Conservation (phyloP, 2,797 vertebrate species). For the Gobionotothen gibberifrons region DNA sequence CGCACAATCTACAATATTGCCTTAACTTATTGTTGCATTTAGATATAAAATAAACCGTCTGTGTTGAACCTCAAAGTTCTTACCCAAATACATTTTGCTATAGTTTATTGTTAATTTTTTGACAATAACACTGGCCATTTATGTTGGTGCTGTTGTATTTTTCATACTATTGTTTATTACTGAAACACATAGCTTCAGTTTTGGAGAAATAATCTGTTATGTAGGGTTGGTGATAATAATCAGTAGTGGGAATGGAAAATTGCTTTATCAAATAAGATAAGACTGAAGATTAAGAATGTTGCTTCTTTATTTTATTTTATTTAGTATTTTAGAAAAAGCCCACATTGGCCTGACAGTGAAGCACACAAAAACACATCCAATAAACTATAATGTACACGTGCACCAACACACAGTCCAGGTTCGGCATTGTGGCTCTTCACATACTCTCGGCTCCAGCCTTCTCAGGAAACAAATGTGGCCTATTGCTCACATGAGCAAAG, state of each 20-base stretch:
- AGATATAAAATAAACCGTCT: neutral
- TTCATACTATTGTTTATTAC: conserved; percentile 40
- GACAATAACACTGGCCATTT: neutral
- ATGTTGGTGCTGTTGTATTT: neutral
- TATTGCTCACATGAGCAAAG: conserved; percentile 71
- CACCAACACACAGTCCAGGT: conserved; percentile 64
- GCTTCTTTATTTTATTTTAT: conserved; percentile 71
- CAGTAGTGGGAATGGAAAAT: conserved; percentile 87
- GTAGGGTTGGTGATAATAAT: conserved; percentile 86
- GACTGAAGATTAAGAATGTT: conserved; percentile 84
- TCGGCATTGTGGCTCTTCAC: conserved; percentile 83
- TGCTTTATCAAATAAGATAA: conserved; percentile 88
- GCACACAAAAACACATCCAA: conserved; percentile 22
- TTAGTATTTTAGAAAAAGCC: conserved; percentile 31
- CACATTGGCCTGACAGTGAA: conserved; percentile 8
- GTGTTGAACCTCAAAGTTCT: neutral
- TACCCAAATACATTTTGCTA: neutral
- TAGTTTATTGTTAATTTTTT: too few relatives aligned
- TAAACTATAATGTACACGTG: conserved; percentile 5
- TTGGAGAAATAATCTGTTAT: conserved; percentile 83
- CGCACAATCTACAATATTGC: neutral
- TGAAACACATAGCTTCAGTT: conserved; percentile 76
- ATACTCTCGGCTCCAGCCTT: conserved; percentile 83
- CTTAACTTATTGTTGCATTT: neutral
- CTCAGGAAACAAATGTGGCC: conserved; percentile 88